These are phyloP conservation scores for Apamea crenata DNA, from an alignment of 2,888 invertebrate genomes.

Conservation along the genomic window DNA sequence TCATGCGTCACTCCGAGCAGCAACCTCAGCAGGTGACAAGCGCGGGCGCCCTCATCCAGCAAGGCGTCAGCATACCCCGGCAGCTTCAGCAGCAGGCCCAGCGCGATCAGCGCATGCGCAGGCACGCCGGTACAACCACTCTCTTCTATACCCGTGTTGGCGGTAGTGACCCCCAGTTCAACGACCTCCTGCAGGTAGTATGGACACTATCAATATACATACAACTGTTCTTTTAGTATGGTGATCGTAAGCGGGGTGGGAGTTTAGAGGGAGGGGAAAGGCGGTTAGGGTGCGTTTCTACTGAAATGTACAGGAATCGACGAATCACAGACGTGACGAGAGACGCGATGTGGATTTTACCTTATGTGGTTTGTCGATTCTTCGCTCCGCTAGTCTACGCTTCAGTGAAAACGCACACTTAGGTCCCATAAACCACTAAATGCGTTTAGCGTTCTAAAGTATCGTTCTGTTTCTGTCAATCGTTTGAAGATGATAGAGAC, in stretches of 20 bases:
- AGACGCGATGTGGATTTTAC: not conserved
- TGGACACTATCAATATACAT: conserved; percentile 51
- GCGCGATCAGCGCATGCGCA: conserved; percentile 97
- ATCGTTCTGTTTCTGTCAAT: not conserved
- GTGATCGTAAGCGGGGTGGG: conserved; percentile 1
- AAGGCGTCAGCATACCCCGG: conserved; percentile 98
- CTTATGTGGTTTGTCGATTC: not conserved
- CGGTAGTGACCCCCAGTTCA: conserved; percentile 84
- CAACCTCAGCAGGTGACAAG: conserved; percentile 95
- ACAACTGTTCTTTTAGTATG: conserved; percentile 49
- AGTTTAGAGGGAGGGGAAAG: not conserved
- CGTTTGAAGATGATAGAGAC: not conserved
- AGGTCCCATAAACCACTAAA: not conserved
- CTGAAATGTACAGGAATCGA: not conserved
- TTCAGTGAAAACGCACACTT: not conserved
- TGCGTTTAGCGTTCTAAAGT: not conserved
- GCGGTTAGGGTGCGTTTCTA: not conserved
- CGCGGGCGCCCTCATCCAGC: conserved; percentile 95
- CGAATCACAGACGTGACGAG: not conserved
- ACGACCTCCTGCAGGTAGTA: conserved; percentile 80
- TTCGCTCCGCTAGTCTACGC: not conserved
- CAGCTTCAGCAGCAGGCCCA: conserved; percentile 96
- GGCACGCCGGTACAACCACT: conserved; percentile 91
- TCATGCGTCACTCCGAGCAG: conserved; percentile 97
- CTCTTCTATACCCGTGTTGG: conserved; percentile 80